These are phyloP conservation scores for Hedya salicella DNA, from an alignment of 2,888 invertebrate species.

Conservation along the genomic window DNA sequence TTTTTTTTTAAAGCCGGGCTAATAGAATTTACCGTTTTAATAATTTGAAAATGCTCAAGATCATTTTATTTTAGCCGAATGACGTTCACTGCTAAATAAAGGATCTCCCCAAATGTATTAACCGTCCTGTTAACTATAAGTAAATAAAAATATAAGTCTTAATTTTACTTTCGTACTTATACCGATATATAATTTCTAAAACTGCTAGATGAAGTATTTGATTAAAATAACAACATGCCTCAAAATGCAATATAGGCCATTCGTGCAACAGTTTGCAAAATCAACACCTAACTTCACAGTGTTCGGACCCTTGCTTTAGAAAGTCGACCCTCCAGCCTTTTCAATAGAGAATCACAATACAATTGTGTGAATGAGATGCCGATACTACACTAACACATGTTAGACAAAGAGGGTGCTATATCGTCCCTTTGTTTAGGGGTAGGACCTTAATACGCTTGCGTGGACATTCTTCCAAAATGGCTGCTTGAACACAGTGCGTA, in stretches of 20 bases:
- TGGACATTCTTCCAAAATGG: conserved; percentile 75
- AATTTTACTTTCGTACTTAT: too few relatives aligned
- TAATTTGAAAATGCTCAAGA: too few relatives aligned
- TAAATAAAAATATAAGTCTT: too few relatives aligned
- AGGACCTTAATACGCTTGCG: conserved; percentile 65
- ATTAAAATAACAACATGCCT: background rate
- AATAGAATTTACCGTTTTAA: too few relatives aligned
- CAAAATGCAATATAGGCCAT: conserved; percentile 21
- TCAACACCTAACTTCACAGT: conserved; percentile 65
- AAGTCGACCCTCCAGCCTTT: conserved; percentile 67
- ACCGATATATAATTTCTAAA: background rate
- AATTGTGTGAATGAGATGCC: conserved; percentile 51
- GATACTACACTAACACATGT: conserved; percentile 37
- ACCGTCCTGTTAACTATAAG: too few relatives aligned
- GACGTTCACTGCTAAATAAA: too few relatives aligned
- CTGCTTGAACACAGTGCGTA: conserved; percentile 66
- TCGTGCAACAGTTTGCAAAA: conserved; percentile 37
- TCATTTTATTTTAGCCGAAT: too few relatives aligned
- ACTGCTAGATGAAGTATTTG: background rate
- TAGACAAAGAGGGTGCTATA: conserved; percentile 56
- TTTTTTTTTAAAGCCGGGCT: too few relatives aligned
- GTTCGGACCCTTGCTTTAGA: conserved; percentile 58
- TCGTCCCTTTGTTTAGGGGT: conserved; percentile 69
- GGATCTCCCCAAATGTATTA: too few relatives aligned
- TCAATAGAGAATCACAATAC: conserved; percentile 69